These are phyloP conservation scores for Steatocranus sp. DNA, from an alignment of 2,797 vertebrate genomes.

Conservation along the genomic window DNA sequence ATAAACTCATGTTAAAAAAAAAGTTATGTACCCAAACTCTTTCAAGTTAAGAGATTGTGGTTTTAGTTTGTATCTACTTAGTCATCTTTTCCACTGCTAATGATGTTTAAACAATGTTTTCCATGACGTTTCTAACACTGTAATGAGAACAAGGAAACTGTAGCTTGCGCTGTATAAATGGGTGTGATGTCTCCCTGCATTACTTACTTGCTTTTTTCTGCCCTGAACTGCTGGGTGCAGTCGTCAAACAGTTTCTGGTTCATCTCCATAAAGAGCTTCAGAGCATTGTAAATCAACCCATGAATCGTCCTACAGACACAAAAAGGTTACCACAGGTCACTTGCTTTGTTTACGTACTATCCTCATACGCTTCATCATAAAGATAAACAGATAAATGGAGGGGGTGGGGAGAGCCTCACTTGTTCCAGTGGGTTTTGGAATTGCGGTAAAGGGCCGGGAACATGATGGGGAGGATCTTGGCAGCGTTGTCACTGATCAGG, in stretches of 20 bases:
- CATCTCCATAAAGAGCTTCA: constrained; percentile 99
- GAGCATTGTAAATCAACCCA: constrained; percentile 96
- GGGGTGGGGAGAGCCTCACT: constrained; percentile 71
- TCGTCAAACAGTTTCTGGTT: constrained; percentile 99
- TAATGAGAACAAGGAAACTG: neutral
- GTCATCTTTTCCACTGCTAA: neutral
- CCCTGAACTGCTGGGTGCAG: constrained; percentile 98
- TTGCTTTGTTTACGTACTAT: neutral
- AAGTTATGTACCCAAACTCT: neutral
- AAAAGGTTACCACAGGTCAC: neutral
- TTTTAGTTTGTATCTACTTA: neutral
- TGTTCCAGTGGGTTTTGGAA: constrained; percentile 99
- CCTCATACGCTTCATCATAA: neutral
- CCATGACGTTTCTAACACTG: neutral
- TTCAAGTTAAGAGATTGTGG: neutral
- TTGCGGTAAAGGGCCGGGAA: constrained; percentile 96
- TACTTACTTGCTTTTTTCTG: constrained; percentile 97
- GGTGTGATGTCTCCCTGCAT: neutral
- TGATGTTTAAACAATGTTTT: neutral
- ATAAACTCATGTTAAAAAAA: neutral
- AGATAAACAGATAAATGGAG: neutral
- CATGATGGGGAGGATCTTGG: constrained; percentile 97
- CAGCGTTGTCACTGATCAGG: constrained; percentile 95
- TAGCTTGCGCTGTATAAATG: neutral
- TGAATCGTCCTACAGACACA: constrained; percentile 88